Evolutionary conservation across 2,113 vertebrate species (phyloP).

Genomic region (Hepsetus odoe): DNA sequence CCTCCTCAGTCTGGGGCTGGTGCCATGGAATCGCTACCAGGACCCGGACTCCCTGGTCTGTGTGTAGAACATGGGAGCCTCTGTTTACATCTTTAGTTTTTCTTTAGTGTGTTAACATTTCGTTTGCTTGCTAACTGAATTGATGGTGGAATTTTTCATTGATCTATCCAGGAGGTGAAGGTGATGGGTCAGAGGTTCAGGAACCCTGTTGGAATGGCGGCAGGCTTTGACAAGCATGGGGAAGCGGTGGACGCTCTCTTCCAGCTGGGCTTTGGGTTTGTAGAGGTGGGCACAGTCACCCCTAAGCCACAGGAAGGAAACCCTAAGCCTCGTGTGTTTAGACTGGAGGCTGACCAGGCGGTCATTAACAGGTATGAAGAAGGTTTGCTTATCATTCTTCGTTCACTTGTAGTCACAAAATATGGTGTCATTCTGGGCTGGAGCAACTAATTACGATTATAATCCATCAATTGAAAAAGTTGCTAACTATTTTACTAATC

Average conservation of each 20-base stretch:
- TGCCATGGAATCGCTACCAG: slow-evolving; percentile 73
- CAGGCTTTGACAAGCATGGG: slow-evolving; percentile 93
- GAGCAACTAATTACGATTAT: no score
- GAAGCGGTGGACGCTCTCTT: slow-evolving; percentile 92
- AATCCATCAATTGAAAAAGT: no score
- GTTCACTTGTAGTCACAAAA: no score
- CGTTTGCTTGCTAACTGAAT: no score
- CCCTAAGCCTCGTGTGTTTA: slow-evolving; percentile 89
- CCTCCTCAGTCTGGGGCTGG: slow-evolving; percentile 75
- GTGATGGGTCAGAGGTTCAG: slow-evolving; percentile 84
- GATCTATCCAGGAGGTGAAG: slow-evolving; percentile 78
- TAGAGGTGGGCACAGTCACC: slow-evolving; percentile 93
- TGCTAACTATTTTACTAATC: no score
- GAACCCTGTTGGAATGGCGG: slow-evolving; percentile 92
- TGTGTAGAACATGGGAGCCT: background rate
- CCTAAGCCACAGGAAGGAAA: slow-evolving; percentile 93
- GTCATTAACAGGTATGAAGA: slow-evolving; percentile 88
- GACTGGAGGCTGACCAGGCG: slow-evolving; percentile 82
- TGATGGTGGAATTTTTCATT: no score
- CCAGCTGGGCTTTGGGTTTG: slow-evolving; percentile 92
- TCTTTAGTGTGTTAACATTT: background rate
- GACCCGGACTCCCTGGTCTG: slow-evolving; percentile 82
- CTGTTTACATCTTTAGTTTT: background rate
- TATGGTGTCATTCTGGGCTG: no score
- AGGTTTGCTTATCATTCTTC: no score